A percentile compares a stretch with the other conserved stretches of the same genome.
Evolutionary conservation across 2,888 invertebrate genomes (phyloP).

Genomic region (Urechis unicinctus): DNA sequence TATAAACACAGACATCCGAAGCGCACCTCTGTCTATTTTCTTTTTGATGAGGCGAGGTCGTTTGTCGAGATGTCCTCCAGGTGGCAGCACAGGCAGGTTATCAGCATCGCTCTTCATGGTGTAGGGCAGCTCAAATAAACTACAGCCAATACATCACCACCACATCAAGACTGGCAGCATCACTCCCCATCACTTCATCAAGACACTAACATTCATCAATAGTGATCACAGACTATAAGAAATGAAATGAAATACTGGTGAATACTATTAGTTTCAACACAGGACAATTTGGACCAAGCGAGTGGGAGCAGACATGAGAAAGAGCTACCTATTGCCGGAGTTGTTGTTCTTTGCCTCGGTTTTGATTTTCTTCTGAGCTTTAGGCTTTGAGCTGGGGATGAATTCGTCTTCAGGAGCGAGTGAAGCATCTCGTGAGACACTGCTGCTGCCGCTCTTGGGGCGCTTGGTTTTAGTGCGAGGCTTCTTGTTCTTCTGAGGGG

Average conservation of each 20-base stretch:
- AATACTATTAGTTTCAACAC: not conserved
- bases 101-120: conserved; percentile 27
- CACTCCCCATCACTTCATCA: too few relatives aligned
- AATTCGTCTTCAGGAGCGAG: conserved; percentile 34
- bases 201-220: too few relatives aligned
- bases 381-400: conserved; percentile 41
- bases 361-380: conserved; percentile 42
- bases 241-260: not conserved
- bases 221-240: not conserved
- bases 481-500: conserved; percentile 19
- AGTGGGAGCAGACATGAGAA: too few relatives aligned
- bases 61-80: not conserved
- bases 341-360: too few relatives aligned
- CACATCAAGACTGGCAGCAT: too few relatives aligned
- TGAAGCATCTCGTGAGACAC: conserved; percentile 26
- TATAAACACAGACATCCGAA: too few relatives aligned
- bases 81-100: not conserved
- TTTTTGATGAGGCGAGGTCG: not conserved
- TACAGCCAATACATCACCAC: too few relatives aligned
- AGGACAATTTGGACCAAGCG: too few relatives aligned
- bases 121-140: conserved; percentile 47
- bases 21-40: too few relatives aligned
- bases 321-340: too few relatives aligned
- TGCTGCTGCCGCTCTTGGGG: conserved; percentile 16
- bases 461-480: conserved; percentile 23